Percentiles rank a stretch among this genome's conserved stretches.
Conservation (phyloP, 2,113 vertebrate species). For the Smithornis capensis region DNA sequence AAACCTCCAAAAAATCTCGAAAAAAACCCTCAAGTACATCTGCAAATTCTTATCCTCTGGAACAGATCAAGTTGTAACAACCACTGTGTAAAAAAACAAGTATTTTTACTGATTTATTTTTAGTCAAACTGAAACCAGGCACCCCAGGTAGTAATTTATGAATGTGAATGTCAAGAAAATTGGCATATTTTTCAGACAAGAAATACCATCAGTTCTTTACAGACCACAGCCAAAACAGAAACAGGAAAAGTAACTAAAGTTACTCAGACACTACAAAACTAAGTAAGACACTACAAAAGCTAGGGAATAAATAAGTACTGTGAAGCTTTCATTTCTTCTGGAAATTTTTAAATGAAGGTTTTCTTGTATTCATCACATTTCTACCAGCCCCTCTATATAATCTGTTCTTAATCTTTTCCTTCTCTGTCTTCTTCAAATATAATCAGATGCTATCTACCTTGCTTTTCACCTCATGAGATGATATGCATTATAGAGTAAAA, state of each 20-base stretch:
- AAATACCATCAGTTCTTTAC: slow-evolving; percentile 8
- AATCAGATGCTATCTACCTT: neutral
- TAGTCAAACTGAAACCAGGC: slow-evolving; percentile 38
- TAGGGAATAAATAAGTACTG: neutral
- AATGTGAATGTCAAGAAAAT: slow-evolving; percentile 27
- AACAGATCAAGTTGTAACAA: slow-evolving; percentile 4
- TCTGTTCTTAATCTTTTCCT: neutral
- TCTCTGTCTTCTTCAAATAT: neutral
- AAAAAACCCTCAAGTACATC: neutral
- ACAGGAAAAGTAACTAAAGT: slow-evolving; percentile 15
- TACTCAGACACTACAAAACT: neutral
- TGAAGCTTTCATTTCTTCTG: neutral
- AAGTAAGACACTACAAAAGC: neutral
- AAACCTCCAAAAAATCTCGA: neutral
- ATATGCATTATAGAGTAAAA: neutral
- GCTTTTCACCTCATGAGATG: neutral
- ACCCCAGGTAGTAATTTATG: slow-evolving; percentile 52
- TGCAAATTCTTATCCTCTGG: slow-evolving; percentile 30
- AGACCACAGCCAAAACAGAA: slow-evolving; percentile 39
- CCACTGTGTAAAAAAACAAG: neutral
- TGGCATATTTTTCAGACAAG: slow-evolving; percentile 27
- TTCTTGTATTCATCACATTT: neutral
- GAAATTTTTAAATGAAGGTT: neutral
- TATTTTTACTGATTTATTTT: slow-evolving; percentile 53
- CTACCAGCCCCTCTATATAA: neutral